These are phyloP conservation scores for Hirtodrosophila duncani DNA, from an alignment of 2,888 invertebrate genomes.

Conservation along the genomic window DNA sequence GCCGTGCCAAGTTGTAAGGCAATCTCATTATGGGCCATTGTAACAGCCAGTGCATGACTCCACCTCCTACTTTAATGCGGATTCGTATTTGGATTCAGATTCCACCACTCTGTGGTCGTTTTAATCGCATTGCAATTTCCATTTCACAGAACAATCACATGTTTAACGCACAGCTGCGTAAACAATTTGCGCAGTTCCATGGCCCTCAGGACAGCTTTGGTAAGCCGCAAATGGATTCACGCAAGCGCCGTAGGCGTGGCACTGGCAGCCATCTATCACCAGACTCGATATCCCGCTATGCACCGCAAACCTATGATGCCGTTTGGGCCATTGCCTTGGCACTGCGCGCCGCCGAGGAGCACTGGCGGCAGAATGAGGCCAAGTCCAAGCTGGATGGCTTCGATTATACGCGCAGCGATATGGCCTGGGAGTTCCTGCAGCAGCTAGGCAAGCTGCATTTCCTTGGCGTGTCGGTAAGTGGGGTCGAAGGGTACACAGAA, in stretches of 20 bases:
- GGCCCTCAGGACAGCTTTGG: conserved; percentile 32
- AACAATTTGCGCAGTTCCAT: conserved; percentile 71
- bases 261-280: conserved; percentile 36
- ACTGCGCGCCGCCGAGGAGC: conserved; percentile 82
- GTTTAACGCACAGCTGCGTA: conserved; percentile 75
- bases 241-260: conserved; percentile 33
- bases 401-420: conserved; percentile 85
- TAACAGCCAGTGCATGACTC: too few species aligned
- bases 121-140: conserved; percentile 63
- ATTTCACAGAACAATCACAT: conserved; percentile 76
- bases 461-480: conserved; percentile 90
- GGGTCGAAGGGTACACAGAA: neutral
- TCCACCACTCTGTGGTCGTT: conserved; percentile 39
- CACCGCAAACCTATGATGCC: conserved; percentile 92
- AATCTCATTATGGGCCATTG: conserved; percentile 60
- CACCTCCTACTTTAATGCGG: too few species aligned
- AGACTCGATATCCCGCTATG: conserved; percentile 82
- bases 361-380: conserved; percentile 79
- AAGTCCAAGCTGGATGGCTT: conserved; percentile 81
- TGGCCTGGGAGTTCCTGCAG: conserved; percentile 85
- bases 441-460: conserved; percentile 87
- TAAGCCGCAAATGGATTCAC: conserved; percentile 45
- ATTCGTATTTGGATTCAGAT: too few species aligned
- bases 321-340: conserved; percentile 93
- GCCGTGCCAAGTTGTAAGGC: conserved; percentile 19